Percentiles rank a stretch among this genome's conserved stretches.
These are phyloP conservation scores for Sciaenops ocellatus DNA, from an alignment of 2,797 vertebrate genomes.

Conservation along the genomic window DNA sequence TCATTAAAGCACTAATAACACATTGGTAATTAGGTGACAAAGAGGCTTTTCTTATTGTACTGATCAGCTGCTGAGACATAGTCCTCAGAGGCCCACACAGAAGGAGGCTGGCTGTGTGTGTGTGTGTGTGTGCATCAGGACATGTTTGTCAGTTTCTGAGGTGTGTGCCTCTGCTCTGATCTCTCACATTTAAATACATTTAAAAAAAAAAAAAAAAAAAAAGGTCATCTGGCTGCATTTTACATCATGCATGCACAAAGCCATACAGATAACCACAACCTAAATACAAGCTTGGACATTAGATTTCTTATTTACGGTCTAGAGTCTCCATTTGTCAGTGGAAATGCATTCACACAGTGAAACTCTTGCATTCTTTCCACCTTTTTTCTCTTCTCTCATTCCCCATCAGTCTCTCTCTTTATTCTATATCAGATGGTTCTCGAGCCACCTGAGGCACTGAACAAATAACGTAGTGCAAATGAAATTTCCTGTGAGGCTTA, in stretches of 20 bases:
- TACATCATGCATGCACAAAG: slow-evolving; percentile 21
- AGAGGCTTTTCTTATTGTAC: slow-evolving; percentile 81
- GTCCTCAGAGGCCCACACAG: slow-evolving; percentile 69
- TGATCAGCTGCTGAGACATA: slow-evolving; percentile 81
- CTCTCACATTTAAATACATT: not conserved
- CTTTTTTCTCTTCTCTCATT: slow-evolving; percentile 33
- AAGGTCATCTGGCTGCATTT: slow-evolving; percentile 32
- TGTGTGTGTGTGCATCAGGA: not conserved
- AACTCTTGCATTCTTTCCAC: slow-evolving; percentile 45
- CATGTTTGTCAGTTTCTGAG: slow-evolving; percentile 21
- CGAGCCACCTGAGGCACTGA: slow-evolving; percentile 83
- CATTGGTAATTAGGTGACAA: slow-evolving; percentile 87
- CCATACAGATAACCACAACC: slow-evolving; percentile 32
- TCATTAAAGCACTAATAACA: slow-evolving; percentile 87
- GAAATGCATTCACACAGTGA: slow-evolving; percentile 34
- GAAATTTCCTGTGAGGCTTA: slow-evolving; percentile 88
- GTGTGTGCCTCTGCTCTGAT: slow-evolving; percentile 15
- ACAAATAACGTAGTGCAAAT: slow-evolving; percentile 88
- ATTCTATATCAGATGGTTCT: slow-evolving; percentile 74
- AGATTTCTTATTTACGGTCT: slow-evolving; percentile 46
- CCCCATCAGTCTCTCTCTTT: slow-evolving; percentile 51
- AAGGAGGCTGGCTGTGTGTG: slow-evolving; percentile 47
- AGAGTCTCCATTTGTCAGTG: slow-evolving; percentile 14
- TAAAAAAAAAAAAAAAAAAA: not conserved
- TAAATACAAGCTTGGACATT: slow-evolving; percentile 33